Base-by-base conservation (phyloP, 2,888 invertebrate species). In the Melitaea athalia region DNA sequence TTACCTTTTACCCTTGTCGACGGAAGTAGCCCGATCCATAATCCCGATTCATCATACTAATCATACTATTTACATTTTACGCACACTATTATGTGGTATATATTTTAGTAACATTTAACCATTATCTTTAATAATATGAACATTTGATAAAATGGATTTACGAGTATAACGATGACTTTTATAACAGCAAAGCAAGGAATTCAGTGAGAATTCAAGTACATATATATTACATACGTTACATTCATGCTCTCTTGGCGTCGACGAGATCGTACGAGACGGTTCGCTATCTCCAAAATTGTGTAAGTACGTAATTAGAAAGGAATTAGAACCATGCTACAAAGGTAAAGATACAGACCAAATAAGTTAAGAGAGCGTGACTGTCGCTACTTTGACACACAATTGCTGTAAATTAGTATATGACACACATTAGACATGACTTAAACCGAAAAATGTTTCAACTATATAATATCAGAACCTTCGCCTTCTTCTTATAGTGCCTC, bases 251-350 rank as follows among this genome's bases (percentile, higher is more conserved):
- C 52, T 17, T 4, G 24, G 24, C 52, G 52, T 24, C 52, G 17
- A 24, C 52, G 17, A 55, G 33, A 55, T 55, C 33, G 12, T 17
- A 55, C 10, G 10, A 55, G 33, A 55, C 33, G 55, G 33, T 55
- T 55, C 14, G 33, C 53, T 55, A 55, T 55, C 55, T 33, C 38
- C 8, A 14, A 55, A 14, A 38, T n/a, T 38, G 33, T 55, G 33
- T 55, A 52, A 8, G 52, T 52, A 38, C 31, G 55, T 55, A 55
- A 55, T 33, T 55, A 33, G 55, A 33, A 55, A 31, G 55, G 55
- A 55, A 55, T 55, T 55, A 55, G 55, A 55, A 55, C 33, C 3
- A 31, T n/a, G 55, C 33, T 55, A 55, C 55, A 55, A 55, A 55
- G 53, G 55, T 33, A 55, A 55, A 38, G 14, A 55, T 55, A 55